phyloP scores from a whole-genome alignment of 2,797 vertebrate species.

The Pristis pectinata region DNA sequence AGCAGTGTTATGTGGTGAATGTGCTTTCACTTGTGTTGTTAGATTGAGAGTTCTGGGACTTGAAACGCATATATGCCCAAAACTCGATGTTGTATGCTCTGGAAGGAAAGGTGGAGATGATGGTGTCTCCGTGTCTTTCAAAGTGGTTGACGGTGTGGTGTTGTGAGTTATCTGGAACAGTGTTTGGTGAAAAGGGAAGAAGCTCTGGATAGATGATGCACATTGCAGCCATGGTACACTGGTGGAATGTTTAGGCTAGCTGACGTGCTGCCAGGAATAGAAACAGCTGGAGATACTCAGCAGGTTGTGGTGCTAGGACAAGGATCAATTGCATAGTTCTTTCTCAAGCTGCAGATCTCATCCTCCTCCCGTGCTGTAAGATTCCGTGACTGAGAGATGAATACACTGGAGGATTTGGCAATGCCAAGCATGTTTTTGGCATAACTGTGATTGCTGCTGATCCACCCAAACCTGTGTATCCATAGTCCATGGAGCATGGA shows the following conservation, averaged over 20 bases:
- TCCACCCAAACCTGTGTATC: neutral
- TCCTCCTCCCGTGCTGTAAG: neutral
- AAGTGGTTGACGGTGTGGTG: neutral
- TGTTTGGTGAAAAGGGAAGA: neutral
- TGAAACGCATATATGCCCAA: neutral
- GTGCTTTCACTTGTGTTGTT: neutral
- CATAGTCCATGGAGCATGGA: neutral
- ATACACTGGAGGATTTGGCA: neutral
- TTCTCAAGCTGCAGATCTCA: neutral
- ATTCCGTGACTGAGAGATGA: neutral
- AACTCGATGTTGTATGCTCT: neutral
- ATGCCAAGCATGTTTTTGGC: neutral
- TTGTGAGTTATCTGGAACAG: neutral
- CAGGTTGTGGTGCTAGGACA: no score
- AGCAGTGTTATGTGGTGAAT: neutral
- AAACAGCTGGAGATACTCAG: no score
- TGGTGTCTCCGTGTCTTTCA: neutral
- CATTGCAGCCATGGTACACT: neutral
- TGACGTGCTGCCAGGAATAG: neutral
- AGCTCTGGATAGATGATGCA: neutral
- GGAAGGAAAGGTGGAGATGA: neutral
- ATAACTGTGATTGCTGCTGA: neutral
- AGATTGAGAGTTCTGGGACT: neutral
- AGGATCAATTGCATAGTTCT: no score
- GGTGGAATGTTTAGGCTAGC: neutral